A percentile compares a stretch with the other conserved stretches of the same genome.
Evolutionary conservation across 2,888 invertebrate genomes (phyloP).

Genomic region (Sicus ferrugineus): DNA sequence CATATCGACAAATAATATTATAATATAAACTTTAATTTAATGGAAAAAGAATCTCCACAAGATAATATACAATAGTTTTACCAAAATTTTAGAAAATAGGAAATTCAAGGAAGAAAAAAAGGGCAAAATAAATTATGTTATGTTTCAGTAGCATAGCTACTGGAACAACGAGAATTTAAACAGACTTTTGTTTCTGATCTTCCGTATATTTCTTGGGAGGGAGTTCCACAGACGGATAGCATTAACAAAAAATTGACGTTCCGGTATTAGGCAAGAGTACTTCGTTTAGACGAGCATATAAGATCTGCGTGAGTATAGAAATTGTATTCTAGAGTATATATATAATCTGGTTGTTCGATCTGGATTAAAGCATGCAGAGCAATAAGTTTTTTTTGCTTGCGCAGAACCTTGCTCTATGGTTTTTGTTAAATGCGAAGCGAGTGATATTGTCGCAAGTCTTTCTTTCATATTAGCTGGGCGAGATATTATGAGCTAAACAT

Average conservation of each 20-base stretch:
- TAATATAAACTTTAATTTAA: too few species aligned
- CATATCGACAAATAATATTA: too few species aligned
- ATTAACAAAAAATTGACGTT: background rate
- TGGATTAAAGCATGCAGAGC: background rate
- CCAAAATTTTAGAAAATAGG: too few species aligned
- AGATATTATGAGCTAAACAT: conserved; percentile 6
- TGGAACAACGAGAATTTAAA: background rate
- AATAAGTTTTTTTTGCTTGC: conserved; percentile 6
- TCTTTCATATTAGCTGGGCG: background rate
- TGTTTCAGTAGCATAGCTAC: background rate
- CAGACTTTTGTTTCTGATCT: background rate
- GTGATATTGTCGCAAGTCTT: background rate
- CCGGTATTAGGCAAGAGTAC: conserved; percentile 2
- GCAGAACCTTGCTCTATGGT: background rate
- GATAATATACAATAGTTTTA: too few species aligned
- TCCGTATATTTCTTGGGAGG: background rate
- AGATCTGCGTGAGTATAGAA: conserved; percentile 2
- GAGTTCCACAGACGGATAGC: background rate
- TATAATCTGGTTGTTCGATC: background rate
- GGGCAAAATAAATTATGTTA: background rate
- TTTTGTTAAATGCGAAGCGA: background rate
- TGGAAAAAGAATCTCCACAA: too few species aligned
- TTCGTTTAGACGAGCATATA: background rate
- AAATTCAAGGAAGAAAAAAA: too few species aligned
- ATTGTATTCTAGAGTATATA: background rate